Base-by-base conservation (phyloP, 2,113 vertebrate genomes). In the Proteles cristata region DNA sequence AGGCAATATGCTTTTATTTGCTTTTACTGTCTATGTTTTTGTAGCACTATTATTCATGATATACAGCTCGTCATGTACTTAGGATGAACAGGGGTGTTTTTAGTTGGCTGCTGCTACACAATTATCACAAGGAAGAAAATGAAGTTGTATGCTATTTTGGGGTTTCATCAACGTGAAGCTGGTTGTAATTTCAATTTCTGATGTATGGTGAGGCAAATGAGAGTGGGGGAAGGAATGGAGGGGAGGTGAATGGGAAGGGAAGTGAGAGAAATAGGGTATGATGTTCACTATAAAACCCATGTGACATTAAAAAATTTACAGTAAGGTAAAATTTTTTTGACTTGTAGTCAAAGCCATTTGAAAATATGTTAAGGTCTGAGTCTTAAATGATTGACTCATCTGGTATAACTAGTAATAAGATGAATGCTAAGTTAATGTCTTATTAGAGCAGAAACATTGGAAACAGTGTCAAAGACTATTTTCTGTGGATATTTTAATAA, bases 101-200 rank as follows among this genome's bases (percentile, higher is more conserved):
- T 66, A 89, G 53, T 48, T 83, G 66, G 92, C 25, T 43, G 26
- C 5, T 73, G 23, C 12, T 53, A 6, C 17, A 65, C 35, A 83
- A 61, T 90, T 86, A 85, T 80, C 43, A 89, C 69, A 71, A 84
- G 88, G 79, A 92, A 97, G 83, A 93, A 94, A 76, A 92, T 12
- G 74, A 79, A 66, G 45, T 85, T 81, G 65, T 93, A 76, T 45
- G 80, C 45, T 85, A 83, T 74, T 94, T 83, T 9, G 39, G 58
- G 50, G 45, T 81, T 74, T 84, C 58, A 81, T 63, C 31, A 50
- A 90, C 35, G 31, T 63, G 50, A 92, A 84, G 48, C 79, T 33
- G 69, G 19, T 39, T 55, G 16, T 71, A 25, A 93, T 69, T 69
- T 92, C 39, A 45, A 12, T 55, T 85, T 85, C 85, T 74, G 33